phyloP scores from a whole-genome alignment of 2,113 vertebrate species.

The Pomatostomus ruficeps region DNA sequence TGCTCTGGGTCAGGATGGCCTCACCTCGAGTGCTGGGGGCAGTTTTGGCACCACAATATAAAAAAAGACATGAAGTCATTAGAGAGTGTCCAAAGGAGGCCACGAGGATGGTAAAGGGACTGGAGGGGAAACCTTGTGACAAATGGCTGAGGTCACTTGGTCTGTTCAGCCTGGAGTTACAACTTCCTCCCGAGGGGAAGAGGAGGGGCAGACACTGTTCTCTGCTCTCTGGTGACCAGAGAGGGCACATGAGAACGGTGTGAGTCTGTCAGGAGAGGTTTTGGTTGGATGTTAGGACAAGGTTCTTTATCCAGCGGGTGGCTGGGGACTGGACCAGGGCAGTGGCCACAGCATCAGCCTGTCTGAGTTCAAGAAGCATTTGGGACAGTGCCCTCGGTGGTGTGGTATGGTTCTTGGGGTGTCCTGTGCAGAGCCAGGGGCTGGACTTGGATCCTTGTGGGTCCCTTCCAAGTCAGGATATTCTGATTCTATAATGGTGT shows the following conservation, averaged over 20 bases:
- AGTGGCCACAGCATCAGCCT: not conserved
- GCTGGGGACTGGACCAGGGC: not conserved
- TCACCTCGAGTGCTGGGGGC: not conserved
- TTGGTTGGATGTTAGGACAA: not conserved
- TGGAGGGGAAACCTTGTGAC: not conserved
- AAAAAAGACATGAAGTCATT: rapidly evolving
- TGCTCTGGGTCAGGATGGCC: too few species aligned
- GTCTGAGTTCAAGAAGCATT: not conserved
- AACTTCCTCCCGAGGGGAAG: not conserved
- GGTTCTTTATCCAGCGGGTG: not conserved
- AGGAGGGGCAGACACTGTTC: not conserved
- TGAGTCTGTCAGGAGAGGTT: not conserved
- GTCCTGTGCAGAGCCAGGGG: not conserved
- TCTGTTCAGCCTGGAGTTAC: not conserved
- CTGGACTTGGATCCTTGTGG: not conserved
- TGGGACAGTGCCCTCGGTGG: not conserved
- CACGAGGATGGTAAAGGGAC: not conserved
- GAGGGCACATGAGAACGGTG: too few species aligned
- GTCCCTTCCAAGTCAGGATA: not conserved
- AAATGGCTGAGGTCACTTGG: not conserved
- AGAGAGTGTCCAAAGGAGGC: not conserved
- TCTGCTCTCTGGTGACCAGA: not conserved
- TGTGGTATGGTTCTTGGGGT: not conserved
- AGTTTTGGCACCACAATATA: not conserved
- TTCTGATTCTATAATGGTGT: not conserved